A percentile compares a stretch with the other conserved stretches of the same genome.
Evolutionary conservation across 2,888 invertebrate species (phyloP).

Genomic region (Meandrusa payeni): DNA sequence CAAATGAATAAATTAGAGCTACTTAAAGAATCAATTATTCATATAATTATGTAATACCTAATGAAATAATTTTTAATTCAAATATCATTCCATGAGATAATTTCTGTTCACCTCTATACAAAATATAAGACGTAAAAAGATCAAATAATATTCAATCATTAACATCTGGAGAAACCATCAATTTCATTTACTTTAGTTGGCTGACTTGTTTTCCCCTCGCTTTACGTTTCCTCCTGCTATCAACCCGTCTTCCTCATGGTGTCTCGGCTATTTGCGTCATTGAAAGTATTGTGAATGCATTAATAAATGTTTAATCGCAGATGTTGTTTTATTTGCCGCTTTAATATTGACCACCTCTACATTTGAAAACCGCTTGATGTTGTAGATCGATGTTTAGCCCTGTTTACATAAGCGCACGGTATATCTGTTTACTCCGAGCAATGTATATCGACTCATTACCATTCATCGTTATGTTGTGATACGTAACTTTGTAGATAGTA

Average conservation of each 20-base stretch:
- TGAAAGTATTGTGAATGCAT: constrained; percentile 46
- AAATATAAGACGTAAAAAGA: too few species aligned
- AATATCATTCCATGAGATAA: too few species aligned
- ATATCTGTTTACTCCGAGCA: constrained; percentile 25
- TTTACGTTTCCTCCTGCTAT: constrained; percentile 48
- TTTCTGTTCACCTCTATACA: too few species aligned
- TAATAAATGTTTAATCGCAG: constrained; percentile 71
- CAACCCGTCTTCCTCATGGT: constrained; percentile 45
- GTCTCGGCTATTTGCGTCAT: constrained; percentile 48
- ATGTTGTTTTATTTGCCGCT: constrained; percentile 74
- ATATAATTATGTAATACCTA: too few species aligned
- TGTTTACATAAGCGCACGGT: constrained; percentile 16
- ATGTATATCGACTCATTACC: constrained; percentile 25
- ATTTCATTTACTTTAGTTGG: constrained; percentile 47
- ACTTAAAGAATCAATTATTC: too few species aligned
- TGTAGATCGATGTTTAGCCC: constrained; percentile 29
- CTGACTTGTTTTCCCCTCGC: constrained; percentile 48
- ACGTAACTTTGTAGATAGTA: neutral
- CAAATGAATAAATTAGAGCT: too few species aligned
- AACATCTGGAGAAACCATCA: constrained; percentile 51
- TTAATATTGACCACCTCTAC: constrained; percentile 38
- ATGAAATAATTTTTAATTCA: too few species aligned
- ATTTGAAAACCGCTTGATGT: constrained; percentile 25
- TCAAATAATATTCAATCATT: too few species aligned
- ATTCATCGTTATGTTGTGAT: neutral